Conservation (phyloP, 2,888 invertebrate species). For the Eupelmus urozonus region DNA sequence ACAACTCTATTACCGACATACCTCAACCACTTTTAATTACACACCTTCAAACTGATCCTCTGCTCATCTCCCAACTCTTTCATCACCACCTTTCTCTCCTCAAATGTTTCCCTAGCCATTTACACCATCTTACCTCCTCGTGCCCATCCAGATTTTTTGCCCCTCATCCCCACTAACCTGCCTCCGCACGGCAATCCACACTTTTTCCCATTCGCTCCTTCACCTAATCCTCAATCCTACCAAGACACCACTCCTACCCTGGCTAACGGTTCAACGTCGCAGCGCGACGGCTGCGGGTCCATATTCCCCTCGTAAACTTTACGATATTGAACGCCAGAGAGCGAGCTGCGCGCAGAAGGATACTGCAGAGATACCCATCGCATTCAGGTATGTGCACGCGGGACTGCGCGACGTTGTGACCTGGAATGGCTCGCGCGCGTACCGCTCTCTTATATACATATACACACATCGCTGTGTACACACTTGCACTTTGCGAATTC, state of each 20-base stretch:
- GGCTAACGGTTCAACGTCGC: no score
- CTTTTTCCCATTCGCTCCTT: not conserved
- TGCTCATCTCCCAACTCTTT: no score
- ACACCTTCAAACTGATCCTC: no score
- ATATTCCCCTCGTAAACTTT: slow-evolving; percentile 26
- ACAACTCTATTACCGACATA: no score
- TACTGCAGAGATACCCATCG: not conserved
- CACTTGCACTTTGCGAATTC: slow-evolving; percentile 39
- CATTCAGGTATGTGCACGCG: slow-evolving; percentile 19
- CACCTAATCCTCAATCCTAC: not conserved
- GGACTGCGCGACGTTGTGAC: slow-evolving; percentile 18
- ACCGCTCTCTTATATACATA: not conserved
- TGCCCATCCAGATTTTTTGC: no score
- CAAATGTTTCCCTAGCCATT: not conserved
- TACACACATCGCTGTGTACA: not conserved
- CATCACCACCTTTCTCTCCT: no score
- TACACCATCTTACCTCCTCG: not conserved
- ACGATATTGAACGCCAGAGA: slow-evolving; percentile 9
- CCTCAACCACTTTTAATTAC: no score
- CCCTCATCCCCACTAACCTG: no score
- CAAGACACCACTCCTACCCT: no score
- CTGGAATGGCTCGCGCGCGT: not conserved
- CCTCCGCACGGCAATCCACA: no score
- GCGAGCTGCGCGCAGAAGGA: not conserved
- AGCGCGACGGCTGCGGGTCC: not conserved